phyloP scores from a whole-genome alignment of 2,888 invertebrate species.

The Cerastoderma edule region DNA sequence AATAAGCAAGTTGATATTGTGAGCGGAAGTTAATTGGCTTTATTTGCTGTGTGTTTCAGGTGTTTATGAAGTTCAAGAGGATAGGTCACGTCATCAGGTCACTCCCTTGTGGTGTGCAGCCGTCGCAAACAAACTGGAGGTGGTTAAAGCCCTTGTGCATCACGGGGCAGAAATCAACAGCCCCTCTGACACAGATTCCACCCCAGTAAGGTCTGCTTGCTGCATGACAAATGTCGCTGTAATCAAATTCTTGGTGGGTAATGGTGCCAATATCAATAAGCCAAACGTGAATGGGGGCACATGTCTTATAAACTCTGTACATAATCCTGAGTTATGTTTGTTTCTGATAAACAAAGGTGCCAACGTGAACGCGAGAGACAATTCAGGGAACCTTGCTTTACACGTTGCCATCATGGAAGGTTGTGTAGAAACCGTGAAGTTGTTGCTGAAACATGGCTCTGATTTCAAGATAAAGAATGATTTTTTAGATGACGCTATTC shows the following conservation, averaged over 20 bases:
- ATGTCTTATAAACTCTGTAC: constrained; percentile 96
- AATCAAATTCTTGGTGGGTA: constrained; percentile 79
- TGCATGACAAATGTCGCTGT: constrained; percentile 88
- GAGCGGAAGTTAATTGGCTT: neutral
- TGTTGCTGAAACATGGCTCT: constrained; percentile 92
- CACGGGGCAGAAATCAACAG: constrained; percentile 94
- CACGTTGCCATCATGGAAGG: constrained; percentile 93
- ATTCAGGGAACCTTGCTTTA: constrained; percentile 94
- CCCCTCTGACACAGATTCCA: constrained; percentile 92
- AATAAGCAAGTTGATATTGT: neutral
- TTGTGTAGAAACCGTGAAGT: constrained; percentile 91
- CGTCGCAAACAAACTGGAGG: constrained; percentile 91
- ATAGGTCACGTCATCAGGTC: constrained; percentile 91
- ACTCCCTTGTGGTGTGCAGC: constrained; percentile 97
- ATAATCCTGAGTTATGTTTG: constrained; percentile 91
- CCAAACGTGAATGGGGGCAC: constrained; percentile 96
- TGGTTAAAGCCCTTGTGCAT: constrained; percentile 90
- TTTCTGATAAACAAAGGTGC: constrained; percentile 92
- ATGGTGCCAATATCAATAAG: constrained; percentile 87
- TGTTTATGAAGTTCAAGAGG: constrained; percentile 89
- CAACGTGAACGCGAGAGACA: constrained; percentile 93
- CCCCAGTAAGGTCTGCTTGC: constrained; percentile 94
- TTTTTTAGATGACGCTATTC: constrained; percentile 94
- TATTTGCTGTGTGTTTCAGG: constrained; percentile 30
- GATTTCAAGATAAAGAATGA: constrained; percentile 89